These are phyloP conservation scores for Lordiphosa clarofinis DNA, from an alignment of 1,140 invertebrate species.

Conservation along the genomic window DNA sequence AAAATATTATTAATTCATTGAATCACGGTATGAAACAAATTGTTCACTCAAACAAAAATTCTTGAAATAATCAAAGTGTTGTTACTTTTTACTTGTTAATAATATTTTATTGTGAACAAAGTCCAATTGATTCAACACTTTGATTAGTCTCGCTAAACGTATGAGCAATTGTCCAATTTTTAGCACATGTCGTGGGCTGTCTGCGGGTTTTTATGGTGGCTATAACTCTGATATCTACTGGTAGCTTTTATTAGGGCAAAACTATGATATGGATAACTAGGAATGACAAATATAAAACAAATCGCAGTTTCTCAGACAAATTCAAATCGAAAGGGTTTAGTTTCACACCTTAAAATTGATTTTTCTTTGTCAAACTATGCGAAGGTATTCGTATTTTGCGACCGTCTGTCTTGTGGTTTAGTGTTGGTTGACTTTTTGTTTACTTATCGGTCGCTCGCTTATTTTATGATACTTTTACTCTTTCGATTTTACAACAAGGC, in stretches of 20 bases:
- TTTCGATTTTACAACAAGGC: conserved; percentile 71
- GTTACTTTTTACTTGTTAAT: not conserved
- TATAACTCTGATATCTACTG: not conserved
- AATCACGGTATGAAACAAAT: not conserved
- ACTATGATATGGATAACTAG: not conserved
- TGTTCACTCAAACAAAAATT: not conserved
- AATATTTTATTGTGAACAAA: conserved; percentile 2
- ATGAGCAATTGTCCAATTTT: conserved; percentile 7
- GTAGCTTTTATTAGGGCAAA: conserved; percentile 8
- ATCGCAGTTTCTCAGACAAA: conserved; percentile 10
- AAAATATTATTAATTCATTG: conserved; percentile 1
- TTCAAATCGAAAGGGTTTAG: conserved; percentile 24
- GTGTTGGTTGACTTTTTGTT: conserved; percentile 35
- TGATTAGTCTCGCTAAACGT: conserved; percentile 4
- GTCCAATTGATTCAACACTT: conserved; percentile 6
- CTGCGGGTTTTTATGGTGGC: conserved; percentile 2
- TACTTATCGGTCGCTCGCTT: conserved; percentile 62
- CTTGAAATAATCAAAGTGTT: conserved; percentile 8
- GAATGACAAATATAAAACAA: not conserved
- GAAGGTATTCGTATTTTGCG: conserved; percentile 1
- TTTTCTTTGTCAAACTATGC: conserved; percentile 59
- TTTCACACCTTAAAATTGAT: conserved; percentile 54
- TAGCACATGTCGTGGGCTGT: conserved; percentile 1
- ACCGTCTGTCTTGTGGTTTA: conserved; percentile 26
- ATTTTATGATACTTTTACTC: conserved; percentile 73